Percentiles rank a stretch among this genome's conserved stretches.
Evolutionary conservation across 1,140 invertebrate species (phyloP).

Genomic region (Cepaea nemoralis): DNA sequence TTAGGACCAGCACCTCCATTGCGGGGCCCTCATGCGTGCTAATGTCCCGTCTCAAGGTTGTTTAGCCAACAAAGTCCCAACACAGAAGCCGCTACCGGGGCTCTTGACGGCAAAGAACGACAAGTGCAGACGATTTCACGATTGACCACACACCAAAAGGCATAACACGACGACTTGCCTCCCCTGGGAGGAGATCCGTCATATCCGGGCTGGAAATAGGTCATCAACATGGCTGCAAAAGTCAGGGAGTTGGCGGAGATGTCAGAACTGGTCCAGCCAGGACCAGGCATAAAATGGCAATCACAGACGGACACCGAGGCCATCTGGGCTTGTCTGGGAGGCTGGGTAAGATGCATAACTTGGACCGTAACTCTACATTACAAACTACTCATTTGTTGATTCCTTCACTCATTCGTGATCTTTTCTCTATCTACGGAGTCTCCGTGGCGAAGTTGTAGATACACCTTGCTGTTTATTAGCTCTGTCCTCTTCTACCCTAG

Average conservation of each 20-base stretch:
- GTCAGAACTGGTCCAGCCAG: no score
- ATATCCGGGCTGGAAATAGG: not conserved
- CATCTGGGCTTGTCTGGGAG: not conserved
- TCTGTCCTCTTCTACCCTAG: no score
- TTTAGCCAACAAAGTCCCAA: not conserved
- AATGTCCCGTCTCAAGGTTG: not conserved
- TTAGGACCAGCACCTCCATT: not conserved
- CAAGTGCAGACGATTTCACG: constrained; percentile 4
- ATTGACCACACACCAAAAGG: not conserved
- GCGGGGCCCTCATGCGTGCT: not conserved
- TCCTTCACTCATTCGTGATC: no score
- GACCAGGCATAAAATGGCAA: not conserved
- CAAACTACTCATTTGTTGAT: no score
- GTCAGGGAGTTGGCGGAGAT: not conserved
- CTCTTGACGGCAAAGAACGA: not conserved
- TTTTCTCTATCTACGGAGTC: no score
- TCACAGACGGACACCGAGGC: not conserved
- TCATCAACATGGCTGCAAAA: not conserved
- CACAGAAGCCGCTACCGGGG: not conserved
- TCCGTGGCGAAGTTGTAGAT: no score
- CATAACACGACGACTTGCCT: not conserved
- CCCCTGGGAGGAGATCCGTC: not conserved
- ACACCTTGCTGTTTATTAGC: no score
- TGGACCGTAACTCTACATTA: no score
- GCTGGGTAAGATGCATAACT: no score